phyloP scores from a whole-genome alignment of 2,888 invertebrate species.

The Spilosoma lubricipeda region DNA sequence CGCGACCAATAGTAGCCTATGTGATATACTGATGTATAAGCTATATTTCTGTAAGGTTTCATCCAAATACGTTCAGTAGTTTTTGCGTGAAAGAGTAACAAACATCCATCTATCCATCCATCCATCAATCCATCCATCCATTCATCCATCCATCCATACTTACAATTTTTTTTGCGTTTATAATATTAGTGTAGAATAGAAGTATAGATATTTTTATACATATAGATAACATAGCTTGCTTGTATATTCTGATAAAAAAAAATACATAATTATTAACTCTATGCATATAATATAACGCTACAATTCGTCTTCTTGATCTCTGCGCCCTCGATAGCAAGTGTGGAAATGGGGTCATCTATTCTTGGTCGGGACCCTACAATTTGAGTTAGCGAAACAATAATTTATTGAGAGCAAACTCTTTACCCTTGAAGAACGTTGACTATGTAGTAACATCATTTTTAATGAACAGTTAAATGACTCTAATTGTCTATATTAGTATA shows the following conservation, averaged over 20 bases:
- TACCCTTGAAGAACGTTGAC: constrained; percentile 17
- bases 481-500: constrained; percentile 48
- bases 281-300: background rate
- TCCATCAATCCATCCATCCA: no score
- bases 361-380: constrained; percentile 12
- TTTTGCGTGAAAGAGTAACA: no score
- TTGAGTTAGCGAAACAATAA: constrained; percentile 13
- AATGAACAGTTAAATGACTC: constrained; percentile 35
- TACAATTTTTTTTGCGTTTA: no score
- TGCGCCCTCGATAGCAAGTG: constrained; percentile 6
- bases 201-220: no score
- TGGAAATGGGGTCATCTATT: constrained; percentile 24
- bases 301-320: constrained; percentile 7
- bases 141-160: no score
- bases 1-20: no score
- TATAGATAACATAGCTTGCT: no score
- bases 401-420: constrained; percentile 16
- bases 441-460: constrained; percentile 34
- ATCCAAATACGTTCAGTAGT: no score
- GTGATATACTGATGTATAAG: no score
- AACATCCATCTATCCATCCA: no score
- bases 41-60: no score
- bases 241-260: background rate
- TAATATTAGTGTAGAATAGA: no score
- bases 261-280: background rate